Evolutionary conservation across 2,888 invertebrate species (phyloP), one percentile per base, ranked within the genome.

Genomic region (Ophion obscuratus): DNA sequence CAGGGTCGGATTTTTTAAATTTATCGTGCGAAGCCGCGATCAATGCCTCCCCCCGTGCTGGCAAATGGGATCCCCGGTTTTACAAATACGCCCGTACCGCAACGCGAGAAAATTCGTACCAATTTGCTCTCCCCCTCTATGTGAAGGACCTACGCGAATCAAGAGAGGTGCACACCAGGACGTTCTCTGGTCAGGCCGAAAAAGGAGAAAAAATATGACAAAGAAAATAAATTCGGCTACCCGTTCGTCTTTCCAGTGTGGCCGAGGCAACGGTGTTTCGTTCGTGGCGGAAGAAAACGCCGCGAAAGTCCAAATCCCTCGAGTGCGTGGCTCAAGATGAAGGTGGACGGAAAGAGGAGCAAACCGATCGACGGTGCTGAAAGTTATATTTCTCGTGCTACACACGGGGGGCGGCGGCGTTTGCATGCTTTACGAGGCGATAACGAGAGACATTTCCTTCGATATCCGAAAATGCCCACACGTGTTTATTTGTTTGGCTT

Each of bases 201-300:
- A 53, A 53, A 53, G 1, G 17, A 53, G 11, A 53, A 53, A 5
- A 53, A 53, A 17, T 1, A 53, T 53, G 3, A 53, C 3, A 17
- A 53, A 53, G 4, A 5, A 53, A 14, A 53, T 17, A 6, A 14
- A 59, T 40, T 73, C n/a, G 59, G 20, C 59, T 40, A 59, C 40
- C 20, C 14, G 31, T 59, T n/a, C 14, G 11, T 75, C 62, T 75
- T 75, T 75, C 62, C 62, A 53, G 53, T 3, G 5, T 53, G 17
- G 24, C 64, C n/a, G 20, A 27, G 10, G 31, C 68, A 81, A 81
- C 81, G 81, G 81, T 76, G 81, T 81, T 61, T 67, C 47, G n/a
- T 27, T 44, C 53, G 80, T 73, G 75, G 61, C 84, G 81, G 78
- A 78, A 85, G 81, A 81, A 85, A 85, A 78, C 77, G 24, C 27